Evolutionary conservation across 2,113 vertebrate species (phyloP).

Genomic region (Charadrius vociferus): DNA sequence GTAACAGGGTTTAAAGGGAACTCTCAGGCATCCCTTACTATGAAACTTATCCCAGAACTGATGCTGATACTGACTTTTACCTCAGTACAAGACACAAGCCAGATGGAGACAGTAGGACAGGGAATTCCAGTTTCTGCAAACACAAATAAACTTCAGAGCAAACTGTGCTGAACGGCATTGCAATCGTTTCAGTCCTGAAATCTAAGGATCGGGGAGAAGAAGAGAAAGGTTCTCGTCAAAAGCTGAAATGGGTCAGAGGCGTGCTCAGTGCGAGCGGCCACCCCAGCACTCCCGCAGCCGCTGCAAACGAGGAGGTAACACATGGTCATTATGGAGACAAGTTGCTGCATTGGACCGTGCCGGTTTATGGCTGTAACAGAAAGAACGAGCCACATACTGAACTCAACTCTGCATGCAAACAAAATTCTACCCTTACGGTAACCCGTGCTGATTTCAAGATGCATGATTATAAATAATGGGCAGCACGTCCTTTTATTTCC

Average conservation of each 20-base stretch:
- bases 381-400: not conserved
- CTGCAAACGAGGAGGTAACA: not conserved
- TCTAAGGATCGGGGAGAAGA: not conserved
- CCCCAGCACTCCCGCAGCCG: not conserved
- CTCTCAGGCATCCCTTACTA: not conserved
- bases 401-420: not conserved
- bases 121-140: not conserved
- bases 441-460: not conserved
- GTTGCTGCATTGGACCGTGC: rapidly evolving
- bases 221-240: not conserved
- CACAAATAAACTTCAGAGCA: not conserved
- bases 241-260: not conserved
- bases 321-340: not conserved
- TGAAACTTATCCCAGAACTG: not conserved
- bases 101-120: not conserved
- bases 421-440: not conserved
- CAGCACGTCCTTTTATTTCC: not conserved
- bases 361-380: not conserved
- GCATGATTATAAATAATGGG: not conserved
- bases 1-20: not conserved
- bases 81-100: not conserved
- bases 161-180: not conserved
- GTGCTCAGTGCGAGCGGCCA: not conserved
- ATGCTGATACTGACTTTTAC: not conserved
- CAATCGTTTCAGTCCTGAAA: not conserved